These are phyloP conservation scores for Carcinoscorpius rotundicauda DNA, from an alignment of 1,140 invertebrate species.

Conservation along the genomic window DNA sequence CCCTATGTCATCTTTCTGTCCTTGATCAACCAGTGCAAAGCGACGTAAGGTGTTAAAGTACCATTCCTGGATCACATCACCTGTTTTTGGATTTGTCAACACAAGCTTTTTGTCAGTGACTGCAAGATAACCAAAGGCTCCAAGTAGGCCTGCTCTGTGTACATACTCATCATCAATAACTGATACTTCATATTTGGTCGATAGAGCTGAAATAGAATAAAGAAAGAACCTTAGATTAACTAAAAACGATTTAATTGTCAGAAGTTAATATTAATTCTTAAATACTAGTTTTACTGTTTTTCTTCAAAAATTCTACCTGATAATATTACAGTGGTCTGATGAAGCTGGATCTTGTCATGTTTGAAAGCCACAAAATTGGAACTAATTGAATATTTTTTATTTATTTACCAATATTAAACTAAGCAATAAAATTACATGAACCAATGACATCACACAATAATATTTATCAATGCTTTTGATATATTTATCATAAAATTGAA, in stretches of 20 bases:
- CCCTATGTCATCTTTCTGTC: conserved; percentile 12
- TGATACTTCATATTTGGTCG: conserved; percentile 7
- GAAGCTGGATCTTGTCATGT: too few relatives aligned
- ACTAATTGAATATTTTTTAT: too few relatives aligned
- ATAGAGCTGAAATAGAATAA: neutral
- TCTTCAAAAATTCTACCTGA: too few relatives aligned
- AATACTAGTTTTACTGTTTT: neutral
- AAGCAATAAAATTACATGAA: too few relatives aligned
- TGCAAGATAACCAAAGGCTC: conserved; percentile 18
- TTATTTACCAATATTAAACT: too few relatives aligned
- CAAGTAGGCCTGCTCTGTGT: conserved; percentile 14
- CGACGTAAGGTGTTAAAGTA: conserved; percentile 18
- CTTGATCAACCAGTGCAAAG: conserved; percentile 14
- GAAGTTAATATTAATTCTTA: neutral
- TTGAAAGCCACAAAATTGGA: too few relatives aligned
- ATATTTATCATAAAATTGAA: too few relatives aligned
- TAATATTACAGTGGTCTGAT: too few relatives aligned
- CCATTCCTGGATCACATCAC: conserved; percentile 22
- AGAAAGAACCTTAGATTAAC: neutral
- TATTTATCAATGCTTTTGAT: too few relatives aligned
- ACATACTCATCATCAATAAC: conserved; percentile 20
- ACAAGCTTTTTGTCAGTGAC: conserved; percentile 16
- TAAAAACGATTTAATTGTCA: neutral
- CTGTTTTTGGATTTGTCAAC: conserved; percentile 15
- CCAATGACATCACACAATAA: too few relatives aligned